Base-by-base conservation (phyloP, 2,797 vertebrate genomes). In the Bufotes viridis region DNA sequence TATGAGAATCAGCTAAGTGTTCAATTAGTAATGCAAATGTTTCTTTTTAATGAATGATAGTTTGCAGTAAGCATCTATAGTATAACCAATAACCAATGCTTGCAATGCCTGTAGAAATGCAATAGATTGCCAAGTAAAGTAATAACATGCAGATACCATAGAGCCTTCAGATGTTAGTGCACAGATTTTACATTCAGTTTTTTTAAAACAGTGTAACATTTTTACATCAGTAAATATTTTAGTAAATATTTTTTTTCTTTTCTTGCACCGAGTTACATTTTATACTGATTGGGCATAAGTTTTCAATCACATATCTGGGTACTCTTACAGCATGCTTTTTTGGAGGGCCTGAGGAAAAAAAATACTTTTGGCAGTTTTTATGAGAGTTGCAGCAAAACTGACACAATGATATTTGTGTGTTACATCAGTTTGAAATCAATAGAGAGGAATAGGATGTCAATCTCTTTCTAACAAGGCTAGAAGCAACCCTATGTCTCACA, bases 11-110 rank as follows among this genome's bases (percentile, higher is more conserved):
- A 84, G 17, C 18, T 57, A 84, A 74, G 9, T 74, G 55, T 74
- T 74, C 20, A 84, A 74, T 84, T 74, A 63, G 82, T 51, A 84
- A 84, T 75, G 82, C 70, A 75, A 84, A 84, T 75, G 1, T 61
- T 74, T 61, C 18, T 84, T 84, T 84, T 75, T 61, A 61, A 60
- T 61, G 20, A 61, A 69, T 82, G 14, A 82, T 69, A 69, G 49
- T 69, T 53, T 69, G 49, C 13, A 69, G 69, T 69, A 69, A 55
- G 60, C 20, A 67, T 63, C 61, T 82, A 82, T 82, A 65, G 12
- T 82, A 65, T 4, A 67, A 82, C 10, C 7, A 7, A 76, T 22
- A 53, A n/a, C 51, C 22, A 53, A 24, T 53, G 24, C 20, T 76
- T 24, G 4, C 49, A 24, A 8, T 78, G 49, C 20, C 51, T 55